These are phyloP conservation scores for Cassiopea xamachana DNA, from an alignment of 30 jellyfish, hydroid and myxozoan species.

Conservation along the genomic window DNA sequence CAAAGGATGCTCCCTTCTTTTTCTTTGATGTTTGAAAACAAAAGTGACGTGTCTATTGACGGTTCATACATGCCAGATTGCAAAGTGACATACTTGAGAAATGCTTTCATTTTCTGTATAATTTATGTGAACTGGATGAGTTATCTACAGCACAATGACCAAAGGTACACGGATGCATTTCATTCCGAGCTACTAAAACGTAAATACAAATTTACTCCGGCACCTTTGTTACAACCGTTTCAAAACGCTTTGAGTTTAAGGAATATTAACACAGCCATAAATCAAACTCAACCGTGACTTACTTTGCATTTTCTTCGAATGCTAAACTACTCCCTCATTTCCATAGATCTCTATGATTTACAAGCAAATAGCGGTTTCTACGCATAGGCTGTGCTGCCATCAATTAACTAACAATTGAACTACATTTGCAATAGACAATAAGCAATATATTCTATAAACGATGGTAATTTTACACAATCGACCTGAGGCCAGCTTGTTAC, in stretches of 20 bases:
- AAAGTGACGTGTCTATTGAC: too few species aligned
- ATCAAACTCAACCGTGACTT: not conserved
- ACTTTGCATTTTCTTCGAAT: not conserved
- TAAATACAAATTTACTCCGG: not conserved
- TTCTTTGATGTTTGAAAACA: too few species aligned
- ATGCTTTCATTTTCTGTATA: too few species aligned
- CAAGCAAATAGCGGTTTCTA: not conserved
- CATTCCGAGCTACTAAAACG: too few species aligned
- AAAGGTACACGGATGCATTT: too few species aligned
- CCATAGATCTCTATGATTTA: not conserved
- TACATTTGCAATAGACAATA: not conserved
- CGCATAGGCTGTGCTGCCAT: not conserved
- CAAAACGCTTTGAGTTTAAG: not conserved
- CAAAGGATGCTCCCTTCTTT: too few species aligned
- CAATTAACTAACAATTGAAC: not conserved
- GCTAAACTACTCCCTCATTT: not conserved
- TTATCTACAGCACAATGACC: too few species aligned
- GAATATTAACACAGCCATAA: not conserved
- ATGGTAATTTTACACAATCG: not conserved
- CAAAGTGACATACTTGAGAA: too few species aligned
- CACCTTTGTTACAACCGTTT: not conserved
- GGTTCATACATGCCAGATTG: too few species aligned
- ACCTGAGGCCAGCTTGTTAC: conserved; percentile 59
- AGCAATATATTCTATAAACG: not conserved
- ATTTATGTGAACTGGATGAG: too few species aligned